Base-by-base conservation (phyloP, 2,797 vertebrate genomes). In the Fistularia commersonii region DNA sequence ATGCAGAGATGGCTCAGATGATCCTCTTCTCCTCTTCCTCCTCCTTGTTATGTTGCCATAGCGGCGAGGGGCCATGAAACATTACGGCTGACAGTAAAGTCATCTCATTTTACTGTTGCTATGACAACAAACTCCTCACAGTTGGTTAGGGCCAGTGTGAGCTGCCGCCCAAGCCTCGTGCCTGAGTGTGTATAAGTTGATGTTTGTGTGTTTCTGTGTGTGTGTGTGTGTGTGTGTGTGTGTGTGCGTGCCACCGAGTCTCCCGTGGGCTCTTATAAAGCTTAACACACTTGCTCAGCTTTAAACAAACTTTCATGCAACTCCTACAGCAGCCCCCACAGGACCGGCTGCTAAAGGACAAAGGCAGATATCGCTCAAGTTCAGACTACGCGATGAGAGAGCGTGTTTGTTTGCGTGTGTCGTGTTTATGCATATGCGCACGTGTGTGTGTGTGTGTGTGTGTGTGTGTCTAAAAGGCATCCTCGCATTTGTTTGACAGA, bases 11-110 rank as follows among this genome's bases (percentile, higher is more conserved):
- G 65, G 58, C 77, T 79, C 72, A 51, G 67, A 81, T 76, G 75
- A 79, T 72, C 81, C 82, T 76, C 71, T 61, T 76, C 77, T 79
- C 70, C 62, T 77, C 77, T 80, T 80, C 79, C 69, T 81, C 80
- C 75, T 82, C 80, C 82, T 87, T 85, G 84, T 89, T 81, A 85
- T 86, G 86, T 88, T 88, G 82, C 87, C 87, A 88, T 89, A 82
- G 86, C 81, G 82, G 86, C 85, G 71, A 91, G 91, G 90, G 90
- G 92, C 91, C 93, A 91, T 90, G 89, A 94, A 96, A 95, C 91
- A 93, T 95, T 93, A 93, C 90, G 91, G 93, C 92, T 93, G 94
- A 95, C 95, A 95, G 94, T 92, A 92, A 93, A 95, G 91, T 94
- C 92, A 93, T 94, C 93, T 95, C 92, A 94, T 94, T 94, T 93